These are phyloP conservation scores for Stigmatopora argus DNA, from an alignment of 2,113 vertebrate genomes.

Conservation along the genomic window DNA sequence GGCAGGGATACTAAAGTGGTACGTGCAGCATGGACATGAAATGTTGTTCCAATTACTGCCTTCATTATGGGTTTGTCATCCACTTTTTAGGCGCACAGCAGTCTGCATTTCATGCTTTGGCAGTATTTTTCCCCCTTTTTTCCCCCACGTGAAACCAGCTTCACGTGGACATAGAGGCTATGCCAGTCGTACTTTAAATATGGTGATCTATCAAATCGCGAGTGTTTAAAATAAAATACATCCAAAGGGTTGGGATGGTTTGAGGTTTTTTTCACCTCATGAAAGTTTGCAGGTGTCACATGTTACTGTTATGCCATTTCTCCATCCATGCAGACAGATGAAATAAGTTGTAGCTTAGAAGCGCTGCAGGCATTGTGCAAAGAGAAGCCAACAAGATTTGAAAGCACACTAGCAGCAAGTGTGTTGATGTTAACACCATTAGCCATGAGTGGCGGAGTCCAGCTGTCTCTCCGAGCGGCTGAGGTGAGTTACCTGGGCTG, in stretches of 20 bases:
- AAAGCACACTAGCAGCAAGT: constrained; percentile 33
- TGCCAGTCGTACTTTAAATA: neutral
- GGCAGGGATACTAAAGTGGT: constrained; percentile 56
- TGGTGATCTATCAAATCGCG: neutral
- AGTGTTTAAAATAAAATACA: neutral
- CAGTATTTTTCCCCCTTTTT: constrained; percentile 44
- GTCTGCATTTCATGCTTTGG: constrained; percentile 61
- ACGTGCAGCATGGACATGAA: constrained; percentile 53
- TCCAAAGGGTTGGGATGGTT: neutral
- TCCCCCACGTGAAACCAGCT: constrained; percentile 45
- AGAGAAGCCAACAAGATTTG: constrained; percentile 55
- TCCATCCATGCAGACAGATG: constrained; percentile 58
- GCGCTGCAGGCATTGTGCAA: constrained; percentile 55
- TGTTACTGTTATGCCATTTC: constrained; percentile 36
- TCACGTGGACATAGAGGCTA: constrained; percentile 11
- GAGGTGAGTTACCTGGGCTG: constrained; percentile 65
- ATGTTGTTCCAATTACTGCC: constrained; percentile 73
- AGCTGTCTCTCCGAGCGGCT: constrained; percentile 45
- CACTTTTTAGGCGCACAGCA: constrained; percentile 45
- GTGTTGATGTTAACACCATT: constrained; percentile 59
- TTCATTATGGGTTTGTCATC: constrained; percentile 68
- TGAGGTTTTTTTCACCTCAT: constrained; percentile 16
- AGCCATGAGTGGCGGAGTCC: constrained; percentile 36
- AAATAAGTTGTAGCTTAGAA: constrained; percentile 64
- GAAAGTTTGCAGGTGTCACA: constrained; percentile 20